Evolutionary conservation across 2,888 invertebrate genomes (phyloP), one percentile per base, ranked within the genome.

Genomic region (Cinara cedri): DNA sequence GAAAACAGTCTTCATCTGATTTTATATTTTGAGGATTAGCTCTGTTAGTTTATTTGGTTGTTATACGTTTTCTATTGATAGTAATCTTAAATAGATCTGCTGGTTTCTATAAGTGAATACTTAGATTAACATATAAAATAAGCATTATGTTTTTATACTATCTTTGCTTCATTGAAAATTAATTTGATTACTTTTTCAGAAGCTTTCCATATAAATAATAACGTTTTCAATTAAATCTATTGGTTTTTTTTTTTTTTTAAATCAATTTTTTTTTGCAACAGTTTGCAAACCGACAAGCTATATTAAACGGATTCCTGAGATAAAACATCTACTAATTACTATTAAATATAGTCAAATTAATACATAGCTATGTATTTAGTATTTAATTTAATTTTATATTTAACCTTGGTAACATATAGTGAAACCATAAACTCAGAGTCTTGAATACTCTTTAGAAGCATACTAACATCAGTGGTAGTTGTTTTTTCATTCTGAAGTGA

Each of bases 341-440:
- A n/a, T n/a, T n/a, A n/a, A n/a, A n/a, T n/a, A n/a, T n/a, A n/a
- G n/a, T n/a, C n/a, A n/a, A n/a, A n/a, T n/a, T n/a, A n/a, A n/a
- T 16, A 51, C n/a, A 51, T 51, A n/a, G 16, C n/a, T 44, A 51
- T 51, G 14, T 16, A 51, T 16, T 16, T n/a, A 16, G 2, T 51
- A 51, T 1, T 16, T 16, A 51, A 16, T 16, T 51, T 16, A 16
- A 16, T 6, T 6, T 16, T 51, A 51, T n/a, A n/a, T n/a, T n/a
- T n/a, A n/a, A n/a, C 51, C n/a, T 51, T 51, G 14, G 51, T 51
- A n/a, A 51, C n/a, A 51, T 51, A 16, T 16, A 51, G n/a, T 16
- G 51, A 26, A 57, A 57, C 57, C 24, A 57, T n/a, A 57, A 57
- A 57, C 24, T 57, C 57, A 57, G 24, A 57, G 16, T 57, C 57